phyloP scores from a whole-genome alignment of 2,797 vertebrate species.

The Bradypodion pumilum region DNA sequence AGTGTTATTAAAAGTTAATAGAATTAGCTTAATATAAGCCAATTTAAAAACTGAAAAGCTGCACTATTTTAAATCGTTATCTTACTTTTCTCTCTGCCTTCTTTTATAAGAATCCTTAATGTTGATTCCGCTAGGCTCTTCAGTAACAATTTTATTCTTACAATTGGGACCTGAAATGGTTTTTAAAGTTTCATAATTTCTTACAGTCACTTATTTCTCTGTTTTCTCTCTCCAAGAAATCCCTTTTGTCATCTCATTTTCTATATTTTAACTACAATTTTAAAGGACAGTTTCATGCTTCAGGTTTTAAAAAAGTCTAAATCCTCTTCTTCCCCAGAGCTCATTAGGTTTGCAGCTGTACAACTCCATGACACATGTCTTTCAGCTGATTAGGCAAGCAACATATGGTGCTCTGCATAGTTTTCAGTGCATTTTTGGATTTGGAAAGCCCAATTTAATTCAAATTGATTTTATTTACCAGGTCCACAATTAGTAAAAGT shows the following conservation, averaged over 20 bases:
- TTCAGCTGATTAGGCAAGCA: not conserved
- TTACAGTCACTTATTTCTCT: not conserved
- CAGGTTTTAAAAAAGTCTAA: not conserved
- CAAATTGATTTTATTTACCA: not conserved
- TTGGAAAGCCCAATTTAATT: not conserved
- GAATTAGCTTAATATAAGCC: not conserved
- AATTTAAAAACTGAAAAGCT: not conserved
- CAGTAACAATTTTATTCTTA: not conserved
- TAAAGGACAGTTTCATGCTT: not conserved
- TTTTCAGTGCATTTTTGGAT: not conserved
- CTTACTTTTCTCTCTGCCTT: not conserved
- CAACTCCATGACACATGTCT: not conserved
- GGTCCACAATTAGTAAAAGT: not conserved
- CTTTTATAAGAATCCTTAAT: not conserved
- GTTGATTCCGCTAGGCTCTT: too few relatives aligned
- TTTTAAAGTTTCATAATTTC: not conserved
- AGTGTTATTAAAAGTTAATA: not conserved
- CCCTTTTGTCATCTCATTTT: not conserved
- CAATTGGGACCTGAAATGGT: not conserved
- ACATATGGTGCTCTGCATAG: not conserved
- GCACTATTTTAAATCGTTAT: not conserved
- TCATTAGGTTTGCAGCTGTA: not conserved
- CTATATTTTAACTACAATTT: not conserved
- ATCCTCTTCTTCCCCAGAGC: not conserved
- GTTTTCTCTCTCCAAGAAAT: not conserved